phyloP scores from a whole-genome alignment of 2,888 invertebrate species.

The Teleiodes luculella region DNA sequence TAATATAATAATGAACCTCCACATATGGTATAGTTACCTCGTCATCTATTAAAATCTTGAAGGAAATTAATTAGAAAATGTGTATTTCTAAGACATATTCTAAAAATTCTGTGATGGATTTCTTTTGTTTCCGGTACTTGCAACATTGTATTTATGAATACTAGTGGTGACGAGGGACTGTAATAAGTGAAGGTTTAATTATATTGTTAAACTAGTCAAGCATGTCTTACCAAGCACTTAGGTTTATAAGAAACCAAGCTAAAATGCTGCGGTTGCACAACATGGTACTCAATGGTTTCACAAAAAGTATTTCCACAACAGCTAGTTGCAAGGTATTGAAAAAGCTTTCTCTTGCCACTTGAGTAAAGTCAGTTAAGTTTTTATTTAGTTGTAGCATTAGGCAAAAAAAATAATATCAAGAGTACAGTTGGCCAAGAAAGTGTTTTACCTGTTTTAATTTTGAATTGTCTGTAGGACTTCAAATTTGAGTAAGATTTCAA shows the following conservation, averaged over 20 bases:
- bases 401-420: too few species aligned
- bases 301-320: constrained; percentile 64
- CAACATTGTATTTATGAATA: constrained; percentile 33
- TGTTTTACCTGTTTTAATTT: too few species aligned
- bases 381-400: too few species aligned
- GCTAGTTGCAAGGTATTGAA: constrained; percentile 64
- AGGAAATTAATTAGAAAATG: background rate
- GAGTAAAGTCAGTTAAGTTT: too few species aligned
- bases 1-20: constrained; percentile 37
- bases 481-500: too few species aligned
- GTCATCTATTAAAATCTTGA: constrained; percentile 44
- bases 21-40: constrained; percentile 64
- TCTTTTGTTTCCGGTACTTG: constrained; percentile 56
- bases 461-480: too few species aligned
- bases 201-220: constrained; percentile 39
- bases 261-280: constrained; percentile 49
- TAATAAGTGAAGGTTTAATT: constrained; percentile 40
- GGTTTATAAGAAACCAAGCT: constrained; percentile 43
- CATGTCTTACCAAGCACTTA: constrained; percentile 56
- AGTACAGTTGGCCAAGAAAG: too few species aligned
- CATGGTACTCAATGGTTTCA: constrained; percentile 41
- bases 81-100: background rate
- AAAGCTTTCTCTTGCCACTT: constrained; percentile 13
- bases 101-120: background rate
- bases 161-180: constrained; percentile 65